These are phyloP conservation scores for Drosophila lacertosa DNA, from an alignment of 1,140 invertebrate genomes.

Conservation along the genomic window DNA sequence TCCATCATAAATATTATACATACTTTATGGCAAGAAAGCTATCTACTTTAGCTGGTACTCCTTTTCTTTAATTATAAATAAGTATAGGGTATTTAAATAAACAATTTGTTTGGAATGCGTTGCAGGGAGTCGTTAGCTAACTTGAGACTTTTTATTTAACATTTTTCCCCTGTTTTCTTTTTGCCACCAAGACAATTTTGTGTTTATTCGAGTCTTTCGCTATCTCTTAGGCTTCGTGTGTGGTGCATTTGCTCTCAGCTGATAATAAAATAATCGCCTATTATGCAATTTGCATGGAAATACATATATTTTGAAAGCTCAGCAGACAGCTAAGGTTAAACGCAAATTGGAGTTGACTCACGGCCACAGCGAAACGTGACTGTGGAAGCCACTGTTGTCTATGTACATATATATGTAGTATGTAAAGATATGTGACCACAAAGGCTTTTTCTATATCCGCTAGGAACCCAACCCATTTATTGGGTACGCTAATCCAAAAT, in stretches of 20 bases:
- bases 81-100: slow-evolving; percentile 2
- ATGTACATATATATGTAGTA: too few species aligned
- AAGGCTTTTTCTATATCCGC: background rate
- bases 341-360: slow-evolving; percentile 46
- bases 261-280: slow-evolving; percentile 44
- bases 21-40: too few species aligned
- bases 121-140: slow-evolving; percentile 38
- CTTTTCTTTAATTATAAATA: background rate
- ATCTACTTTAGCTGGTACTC: too few species aligned
- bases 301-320: slow-evolving; percentile 17
- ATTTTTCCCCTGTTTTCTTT: background rate
- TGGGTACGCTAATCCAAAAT: slow-evolving; percentile 15
- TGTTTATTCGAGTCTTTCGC: slow-evolving; percentile 3
- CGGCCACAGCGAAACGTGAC: slow-evolving; percentile 31
- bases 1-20: too few species aligned
- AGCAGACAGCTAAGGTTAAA: slow-evolving; percentile 37
- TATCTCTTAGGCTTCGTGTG: background rate
- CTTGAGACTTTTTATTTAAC: slow-evolving; percentile 27
- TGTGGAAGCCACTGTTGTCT: background rate
- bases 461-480: slow-evolving; percentile 36
- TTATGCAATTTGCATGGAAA: slow-evolving; percentile 68
- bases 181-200: background rate
- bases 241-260: slow-evolving; percentile 13
- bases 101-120: slow-evolving; percentile 56
- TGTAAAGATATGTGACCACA: slow-evolving; percentile 43